phyloP scores from a whole-genome alignment of 2,797 vertebrate genomes.

The Spinus olivaceus region DNA sequence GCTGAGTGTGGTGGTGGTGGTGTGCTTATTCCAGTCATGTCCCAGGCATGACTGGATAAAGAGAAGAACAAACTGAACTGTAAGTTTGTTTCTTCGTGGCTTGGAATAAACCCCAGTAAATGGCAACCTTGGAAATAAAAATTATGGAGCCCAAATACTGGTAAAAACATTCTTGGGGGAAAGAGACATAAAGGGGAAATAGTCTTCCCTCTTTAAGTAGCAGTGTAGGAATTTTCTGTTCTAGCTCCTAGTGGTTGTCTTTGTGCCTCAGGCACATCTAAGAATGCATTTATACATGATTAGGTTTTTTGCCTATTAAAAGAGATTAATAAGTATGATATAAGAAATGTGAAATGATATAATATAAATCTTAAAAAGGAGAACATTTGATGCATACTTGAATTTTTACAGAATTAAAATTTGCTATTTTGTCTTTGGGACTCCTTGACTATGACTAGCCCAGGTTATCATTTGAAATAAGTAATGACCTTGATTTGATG shows the following conservation, averaged over 20 bases:
- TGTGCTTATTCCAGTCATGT: constrained; percentile 25
- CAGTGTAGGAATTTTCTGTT: neutral
- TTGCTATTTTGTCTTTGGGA: constrained; percentile 37
- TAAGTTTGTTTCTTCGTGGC: constrained; percentile 62
- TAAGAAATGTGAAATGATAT: neutral
- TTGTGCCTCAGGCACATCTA: neutral
- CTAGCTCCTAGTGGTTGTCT: neutral
- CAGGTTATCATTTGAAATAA: constrained; percentile 66
- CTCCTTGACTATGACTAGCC: constrained; percentile 39
- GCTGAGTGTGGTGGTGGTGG: constrained; percentile 38
- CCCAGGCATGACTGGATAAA: constrained; percentile 39
- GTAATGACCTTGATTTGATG: constrained; percentile 41
- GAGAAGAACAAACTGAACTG: constrained; percentile 58
- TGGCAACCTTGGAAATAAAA: constrained; percentile 69
- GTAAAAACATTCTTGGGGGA: neutral
- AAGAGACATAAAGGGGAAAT: neutral
- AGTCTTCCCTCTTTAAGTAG: neutral
- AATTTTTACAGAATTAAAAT: neutral
- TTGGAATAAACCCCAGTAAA: constrained; percentile 41
- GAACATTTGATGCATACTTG: neutral
- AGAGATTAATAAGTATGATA: neutral
- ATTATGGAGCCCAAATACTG: constrained; percentile 48
- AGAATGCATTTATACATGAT: neutral
- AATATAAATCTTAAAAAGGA: neutral
- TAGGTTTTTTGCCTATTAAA: neutral